These are phyloP conservation scores for Nephrotoma appendiculata DNA, from an alignment of 2,888 invertebrate genomes.

Conservation along the genomic window DNA sequence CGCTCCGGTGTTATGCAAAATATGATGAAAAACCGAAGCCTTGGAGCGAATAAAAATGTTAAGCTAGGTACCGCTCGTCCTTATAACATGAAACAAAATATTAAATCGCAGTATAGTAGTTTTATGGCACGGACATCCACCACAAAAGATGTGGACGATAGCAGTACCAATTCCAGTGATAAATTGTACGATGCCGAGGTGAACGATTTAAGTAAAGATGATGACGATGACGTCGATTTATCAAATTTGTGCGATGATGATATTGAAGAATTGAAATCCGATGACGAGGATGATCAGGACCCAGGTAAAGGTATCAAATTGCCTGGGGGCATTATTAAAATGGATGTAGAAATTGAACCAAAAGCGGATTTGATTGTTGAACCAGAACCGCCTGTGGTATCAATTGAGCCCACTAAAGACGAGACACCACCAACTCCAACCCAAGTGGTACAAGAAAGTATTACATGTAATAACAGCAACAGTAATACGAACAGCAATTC, in stretches of 20 bases:
- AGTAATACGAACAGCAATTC: background rate
- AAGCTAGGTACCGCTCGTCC: conserved; percentile 9
- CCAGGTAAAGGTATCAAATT: conserved; percentile 5
- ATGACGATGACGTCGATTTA: conserved; percentile 3
- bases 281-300: conserved; percentile 20
- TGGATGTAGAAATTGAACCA: conserved; percentile 2
- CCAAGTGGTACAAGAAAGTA: background rate
- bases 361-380: background rate
- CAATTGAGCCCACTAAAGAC: background rate
- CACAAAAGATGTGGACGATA: background rate
- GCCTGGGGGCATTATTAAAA: conserved; percentile 7
- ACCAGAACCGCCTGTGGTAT: conserved; percentile 12
- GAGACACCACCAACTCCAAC: background rate
- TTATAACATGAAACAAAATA: conserved; percentile 10
- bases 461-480: background rate
- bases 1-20: conserved; percentile 13
- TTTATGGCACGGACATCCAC: background rate
- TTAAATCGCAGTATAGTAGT: conserved; percentile 16
- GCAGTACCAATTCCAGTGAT: conserved; percentile 1
- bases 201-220: conserved; percentile 1
- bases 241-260: background rate
- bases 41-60: conserved; percentile 1
- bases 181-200: background rate
- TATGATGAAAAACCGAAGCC: background rate
- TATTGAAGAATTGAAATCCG: background rate